A percentile compares a stretch with the other conserved stretches of the same genome.
These are phyloP conservation scores for Oxytorus armatus DNA, from an alignment of 2,888 invertebrate genomes.

Conservation along the genomic window DNA sequence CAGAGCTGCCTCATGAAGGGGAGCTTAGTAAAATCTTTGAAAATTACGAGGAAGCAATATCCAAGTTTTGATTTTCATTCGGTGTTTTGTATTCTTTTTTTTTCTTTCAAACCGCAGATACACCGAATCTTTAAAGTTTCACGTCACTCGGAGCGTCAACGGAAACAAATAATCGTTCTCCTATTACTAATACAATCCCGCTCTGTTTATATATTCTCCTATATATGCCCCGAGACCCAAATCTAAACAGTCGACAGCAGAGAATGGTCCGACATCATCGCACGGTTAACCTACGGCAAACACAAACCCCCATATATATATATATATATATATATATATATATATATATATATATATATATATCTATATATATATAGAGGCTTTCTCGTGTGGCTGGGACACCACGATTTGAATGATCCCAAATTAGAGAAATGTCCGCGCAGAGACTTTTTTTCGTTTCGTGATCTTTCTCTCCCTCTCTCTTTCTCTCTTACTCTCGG, in stretches of 20 bases:
- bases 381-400: conserved; percentile 30
- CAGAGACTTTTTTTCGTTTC: conserved; percentile 75
- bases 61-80: too few species aligned
- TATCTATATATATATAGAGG: not conserved
- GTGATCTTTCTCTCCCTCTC: conserved; percentile 67
- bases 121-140: not conserved
- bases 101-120: too few species aligned
- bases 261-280: conserved; percentile 21
- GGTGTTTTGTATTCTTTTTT: not conserved
- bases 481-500: conserved; percentile 67
- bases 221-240: conserved; percentile 20
- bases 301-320: conserved; percentile 4
- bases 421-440: conserved; percentile 80
- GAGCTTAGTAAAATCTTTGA: too few species aligned
- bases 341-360: not conserved
- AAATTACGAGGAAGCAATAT: too few species aligned
- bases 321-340: not conserved
- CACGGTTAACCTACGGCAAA: conserved; percentile 39
- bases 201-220: conserved; percentile 12
- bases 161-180: not conserved
- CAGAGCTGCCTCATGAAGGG: too few species aligned
- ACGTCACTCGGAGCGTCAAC: not conserved
- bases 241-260: conserved; percentile 53
- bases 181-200: not conserved
- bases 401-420: conserved; percentile 69